Evolutionary conservation across 2,797 vertebrate genomes (phyloP), one percentile per base, ranked within the genome.

Genomic region (Euthynnus affinis): DNA sequence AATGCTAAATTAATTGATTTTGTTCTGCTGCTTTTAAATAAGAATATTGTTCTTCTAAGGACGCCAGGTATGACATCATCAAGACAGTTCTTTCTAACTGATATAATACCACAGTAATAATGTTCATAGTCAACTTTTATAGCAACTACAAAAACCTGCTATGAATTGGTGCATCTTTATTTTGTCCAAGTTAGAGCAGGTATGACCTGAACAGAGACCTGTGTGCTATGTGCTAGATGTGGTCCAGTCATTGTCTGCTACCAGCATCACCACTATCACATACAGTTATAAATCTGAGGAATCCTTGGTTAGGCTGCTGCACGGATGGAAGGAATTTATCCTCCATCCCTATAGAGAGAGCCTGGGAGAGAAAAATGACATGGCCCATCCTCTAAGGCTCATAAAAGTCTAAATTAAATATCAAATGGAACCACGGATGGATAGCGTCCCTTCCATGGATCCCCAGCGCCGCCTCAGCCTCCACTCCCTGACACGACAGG

Each of bases 1-100:
- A 95, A 97, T 96, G 95, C 88, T 89, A 91, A 95, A 96, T 91
- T 96, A 96, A 97, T 95, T 94, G 95, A 96, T 96, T 89, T 88
- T 90, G 82, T 83, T 88, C 94, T 87, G 78, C 83, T 87, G 92
- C 92, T 95, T 91, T 87, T 78, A 80, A 91, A 87, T 66, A 58
- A 37, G 79, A 88, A 84, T 79, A 78, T 76, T 81, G 59, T 71
- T 75, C 29, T 48, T 76, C 59, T 74, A 48, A 60, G 63, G 63
- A 75, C 42, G 62, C 59, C 57, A 67, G n/a, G 71, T 51, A 77
- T 77, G 80, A 87, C 80, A 85, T 79, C 71, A 84, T 77, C 72
- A 68, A 61, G 72, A 65, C 68, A 79, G 49, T 55, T 71, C 60
- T 70, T 62, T 53, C 56, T 72, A 61, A 51, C 44, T 66, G 37